Conservation (phyloP, 92 coral and sea anemone species). For the Blastomussa wellsi region DNA sequence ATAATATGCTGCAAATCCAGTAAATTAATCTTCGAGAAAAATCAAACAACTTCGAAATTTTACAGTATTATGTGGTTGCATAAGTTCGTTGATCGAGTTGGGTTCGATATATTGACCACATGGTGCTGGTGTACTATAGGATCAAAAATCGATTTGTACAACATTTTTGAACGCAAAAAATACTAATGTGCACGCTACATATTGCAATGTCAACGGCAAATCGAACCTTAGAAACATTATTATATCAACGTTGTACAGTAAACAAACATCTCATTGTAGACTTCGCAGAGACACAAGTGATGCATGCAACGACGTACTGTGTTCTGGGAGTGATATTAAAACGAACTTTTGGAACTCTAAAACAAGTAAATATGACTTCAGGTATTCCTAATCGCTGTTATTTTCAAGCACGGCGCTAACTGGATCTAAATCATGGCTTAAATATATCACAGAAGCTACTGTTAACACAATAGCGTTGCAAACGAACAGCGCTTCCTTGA, state of each 20-base stretch:
- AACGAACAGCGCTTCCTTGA: neutral
- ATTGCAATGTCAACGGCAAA: neutral
- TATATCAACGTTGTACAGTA: neutral
- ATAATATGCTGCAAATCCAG: neutral
- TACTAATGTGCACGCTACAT: neutral
- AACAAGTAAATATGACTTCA: neutral
- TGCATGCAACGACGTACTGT: too few relatives aligned
- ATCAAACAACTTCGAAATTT: conserved; percentile 11
- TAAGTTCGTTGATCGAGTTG: neutral
- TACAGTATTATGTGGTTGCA: neutral
- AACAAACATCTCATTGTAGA: conserved; percentile 15
- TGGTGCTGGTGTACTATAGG: neutral
- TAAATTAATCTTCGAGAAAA: neutral
- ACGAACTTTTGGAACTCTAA: neutral
- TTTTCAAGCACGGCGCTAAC: neutral
- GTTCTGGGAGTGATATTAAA: neutral
- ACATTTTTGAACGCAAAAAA: neutral
- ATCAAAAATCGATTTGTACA: neutral
- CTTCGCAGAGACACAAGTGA: neutral
- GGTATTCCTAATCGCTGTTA: neutral
- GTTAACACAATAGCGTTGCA: neutral
- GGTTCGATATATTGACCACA: conserved; percentile 19
- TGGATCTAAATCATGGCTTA: neutral
- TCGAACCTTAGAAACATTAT: conserved; percentile 8
- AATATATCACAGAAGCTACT: neutral